These are phyloP conservation scores for Pachyramphus minor DNA, from an alignment of 2,113 vertebrate species.

Conservation along the genomic window DNA sequence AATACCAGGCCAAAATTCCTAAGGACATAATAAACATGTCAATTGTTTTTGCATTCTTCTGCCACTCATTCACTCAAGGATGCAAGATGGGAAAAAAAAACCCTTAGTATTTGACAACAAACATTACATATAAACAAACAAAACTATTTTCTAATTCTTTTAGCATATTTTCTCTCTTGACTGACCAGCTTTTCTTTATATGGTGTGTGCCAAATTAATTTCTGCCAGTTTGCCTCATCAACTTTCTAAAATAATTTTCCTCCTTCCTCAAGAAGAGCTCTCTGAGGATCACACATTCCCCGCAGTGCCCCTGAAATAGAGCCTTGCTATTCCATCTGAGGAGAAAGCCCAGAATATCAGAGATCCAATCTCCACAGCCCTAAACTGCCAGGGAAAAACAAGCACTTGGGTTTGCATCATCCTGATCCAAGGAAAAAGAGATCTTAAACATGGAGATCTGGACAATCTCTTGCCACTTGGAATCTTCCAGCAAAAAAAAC, in stretches of 20 bases:
- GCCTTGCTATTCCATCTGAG: not conserved
- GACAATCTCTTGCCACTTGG: not conserved
- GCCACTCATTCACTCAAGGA: not conserved
- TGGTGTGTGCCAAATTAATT: not conserved
- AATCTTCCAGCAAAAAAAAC: fast-evolving
- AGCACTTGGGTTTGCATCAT: not conserved
- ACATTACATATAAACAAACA: not conserved
- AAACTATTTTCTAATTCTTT: not conserved
- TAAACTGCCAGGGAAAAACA: not conserved
- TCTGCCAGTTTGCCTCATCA: not conserved
- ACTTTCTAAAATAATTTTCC: not conserved
- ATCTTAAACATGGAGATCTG: not conserved
- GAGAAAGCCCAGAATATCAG: not conserved
- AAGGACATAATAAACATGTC: not conserved
- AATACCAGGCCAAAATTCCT: not conserved
- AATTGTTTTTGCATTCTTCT: not conserved
- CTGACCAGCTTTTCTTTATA: not conserved
- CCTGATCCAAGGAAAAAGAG: not conserved
- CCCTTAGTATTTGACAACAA: not conserved
- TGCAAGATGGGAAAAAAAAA: not conserved
- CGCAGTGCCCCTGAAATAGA: not conserved
- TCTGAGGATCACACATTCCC: not conserved
- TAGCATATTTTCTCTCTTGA: not conserved
- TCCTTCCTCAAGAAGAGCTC: not conserved
- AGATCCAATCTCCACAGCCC: not conserved